Evolutionary conservation across 2,113 vertebrate genomes (phyloP).

Genomic region (Xenotilapia leptura): DNA sequence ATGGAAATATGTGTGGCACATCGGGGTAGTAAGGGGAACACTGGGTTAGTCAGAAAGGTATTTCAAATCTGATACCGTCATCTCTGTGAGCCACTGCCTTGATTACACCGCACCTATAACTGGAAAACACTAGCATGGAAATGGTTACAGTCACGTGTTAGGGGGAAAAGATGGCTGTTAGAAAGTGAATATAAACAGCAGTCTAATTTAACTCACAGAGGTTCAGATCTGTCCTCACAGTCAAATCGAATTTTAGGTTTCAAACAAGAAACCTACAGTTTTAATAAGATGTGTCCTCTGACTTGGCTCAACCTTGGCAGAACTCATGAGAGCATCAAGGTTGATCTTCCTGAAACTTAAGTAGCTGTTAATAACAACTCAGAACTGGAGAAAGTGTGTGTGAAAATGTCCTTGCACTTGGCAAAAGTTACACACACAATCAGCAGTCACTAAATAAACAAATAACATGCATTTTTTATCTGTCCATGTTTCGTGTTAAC

Average conservation of each 20-base stretch:
- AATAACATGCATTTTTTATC: neutral
- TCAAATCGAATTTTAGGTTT: neutral
- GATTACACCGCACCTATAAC: constrained; percentile 31
- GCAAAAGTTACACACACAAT: neutral
- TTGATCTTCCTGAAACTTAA: neutral
- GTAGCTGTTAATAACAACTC: neutral
- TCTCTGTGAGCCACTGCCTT: neutral
- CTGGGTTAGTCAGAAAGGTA: neutral
- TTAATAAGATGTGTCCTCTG: neutral
- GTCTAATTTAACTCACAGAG: neutral
- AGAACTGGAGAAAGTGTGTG: neutral
- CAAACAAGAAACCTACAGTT: neutral
- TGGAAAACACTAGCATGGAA: constrained; percentile 30
- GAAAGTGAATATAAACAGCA: neutral
- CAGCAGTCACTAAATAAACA: neutral
- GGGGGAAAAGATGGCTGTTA: neutral
- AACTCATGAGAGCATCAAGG: neutral
- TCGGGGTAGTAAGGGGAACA: neutral
- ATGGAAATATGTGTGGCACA: neutral
- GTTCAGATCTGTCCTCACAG: neutral
- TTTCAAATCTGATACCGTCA: constrained; percentile 5
- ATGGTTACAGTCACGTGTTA: constrained; percentile 1
- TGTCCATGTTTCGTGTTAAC: neutral
- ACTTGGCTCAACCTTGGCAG: neutral
- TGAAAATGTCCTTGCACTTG: neutral